phyloP scores from a whole-genome alignment of 2,888 invertebrate genomes.

The Thera britannica region DNA sequence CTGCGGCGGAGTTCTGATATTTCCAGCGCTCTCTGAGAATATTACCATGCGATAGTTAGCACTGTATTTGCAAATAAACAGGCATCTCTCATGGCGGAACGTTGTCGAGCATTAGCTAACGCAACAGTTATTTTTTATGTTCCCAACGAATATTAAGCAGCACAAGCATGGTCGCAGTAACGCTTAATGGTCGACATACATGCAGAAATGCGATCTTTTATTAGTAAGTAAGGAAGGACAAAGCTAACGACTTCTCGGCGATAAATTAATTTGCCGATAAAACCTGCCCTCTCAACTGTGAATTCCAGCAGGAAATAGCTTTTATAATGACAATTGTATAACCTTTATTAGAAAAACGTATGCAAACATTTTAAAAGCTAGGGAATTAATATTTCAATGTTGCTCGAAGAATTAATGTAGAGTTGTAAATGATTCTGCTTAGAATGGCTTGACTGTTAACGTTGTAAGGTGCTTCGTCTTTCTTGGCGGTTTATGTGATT shows the following conservation, averaged over 20 bases:
- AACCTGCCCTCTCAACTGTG: slow-evolving; percentile 45
- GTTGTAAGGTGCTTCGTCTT: slow-evolving; percentile 4
- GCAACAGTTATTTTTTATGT: slow-evolving; percentile 58
- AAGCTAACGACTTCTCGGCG: slow-evolving; percentile 57
- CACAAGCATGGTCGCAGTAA: slow-evolving; percentile 50
- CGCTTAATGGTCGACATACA: slow-evolving; percentile 59
- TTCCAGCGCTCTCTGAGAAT: slow-evolving; percentile 21
- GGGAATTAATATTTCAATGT: slow-evolving; percentile 25
- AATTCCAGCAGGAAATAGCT: slow-evolving; percentile 48
- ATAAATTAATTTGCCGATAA: slow-evolving; percentile 63
- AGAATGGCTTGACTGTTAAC: slow-evolving; percentile 19
- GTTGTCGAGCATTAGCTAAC: slow-evolving; percentile 45
- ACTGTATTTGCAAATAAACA: slow-evolving; percentile 26
- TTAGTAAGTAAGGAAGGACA: slow-evolving; percentile 51
- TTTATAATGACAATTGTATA: slow-evolving; percentile 51
- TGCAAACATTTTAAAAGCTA: slow-evolving; percentile 44
- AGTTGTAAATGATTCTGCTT: slow-evolving; percentile 31
- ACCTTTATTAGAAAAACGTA: slow-evolving; percentile 50
- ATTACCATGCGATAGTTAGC: slow-evolving; percentile 25
- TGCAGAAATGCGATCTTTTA: slow-evolving; percentile 51
- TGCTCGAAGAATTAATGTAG: slow-evolving; percentile 22
- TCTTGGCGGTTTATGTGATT: slow-evolving; percentile 4
- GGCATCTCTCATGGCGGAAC: slow-evolving; percentile 40
- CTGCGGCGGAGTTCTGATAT: slow-evolving; percentile 27
- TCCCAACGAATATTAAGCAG: slow-evolving; percentile 52